Evolutionary conservation across 2,888 invertebrate genomes (phyloP).

Genomic region (Aricia artaxerxes): DNA sequence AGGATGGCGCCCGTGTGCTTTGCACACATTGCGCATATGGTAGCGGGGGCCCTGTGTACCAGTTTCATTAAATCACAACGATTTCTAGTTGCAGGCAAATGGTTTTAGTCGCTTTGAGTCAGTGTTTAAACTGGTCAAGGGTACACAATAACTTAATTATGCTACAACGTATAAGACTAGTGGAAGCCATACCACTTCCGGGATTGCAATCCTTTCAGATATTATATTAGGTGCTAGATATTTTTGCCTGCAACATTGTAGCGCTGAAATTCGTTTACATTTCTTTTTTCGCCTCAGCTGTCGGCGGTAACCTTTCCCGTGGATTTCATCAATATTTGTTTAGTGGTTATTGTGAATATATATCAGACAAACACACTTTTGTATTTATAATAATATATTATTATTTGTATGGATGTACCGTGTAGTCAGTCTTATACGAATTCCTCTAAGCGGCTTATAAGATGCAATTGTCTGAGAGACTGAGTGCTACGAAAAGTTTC

Average conservation of each 20-base stretch:
- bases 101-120: background rate
- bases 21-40: too few relatives aligned
- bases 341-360: too few relatives aligned
- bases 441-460: background rate
- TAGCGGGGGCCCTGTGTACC: too few relatives aligned
- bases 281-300: too few relatives aligned
- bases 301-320: too few relatives aligned
- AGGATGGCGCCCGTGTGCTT: too few relatives aligned
- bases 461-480: background rate
- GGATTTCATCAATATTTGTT: background rate
- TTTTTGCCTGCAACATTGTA: too few relatives aligned
- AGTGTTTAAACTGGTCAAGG: background rate
- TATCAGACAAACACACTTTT: too few relatives aligned
- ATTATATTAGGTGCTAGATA: background rate
- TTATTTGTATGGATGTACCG: too few relatives aligned
- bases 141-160: background rate
- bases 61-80: background rate
- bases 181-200: conserved; percentile 8
- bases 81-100: background rate
- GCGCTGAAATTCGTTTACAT: too few relatives aligned
- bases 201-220: conserved; percentile 10
- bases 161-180: background rate
- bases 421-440: background rate
- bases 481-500: background rate
- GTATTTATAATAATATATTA: too few relatives aligned